phyloP scores from a whole-genome alignment of 1,140 invertebrate genomes.

The Eueides isabella region DNA sequence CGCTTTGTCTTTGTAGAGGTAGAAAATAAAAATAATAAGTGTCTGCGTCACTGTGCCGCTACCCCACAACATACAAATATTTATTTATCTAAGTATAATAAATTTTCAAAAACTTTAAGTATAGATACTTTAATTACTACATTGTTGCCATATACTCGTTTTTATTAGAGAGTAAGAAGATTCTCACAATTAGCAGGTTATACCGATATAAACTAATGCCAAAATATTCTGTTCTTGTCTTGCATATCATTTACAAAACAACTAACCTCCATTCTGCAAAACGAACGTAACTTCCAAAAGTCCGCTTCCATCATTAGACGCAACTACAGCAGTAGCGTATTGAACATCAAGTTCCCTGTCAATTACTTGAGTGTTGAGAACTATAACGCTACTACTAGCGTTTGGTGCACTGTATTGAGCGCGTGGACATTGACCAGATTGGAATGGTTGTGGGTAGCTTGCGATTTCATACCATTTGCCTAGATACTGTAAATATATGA shows the following conservation, averaged over 20 bases:
- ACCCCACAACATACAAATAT: too few species aligned
- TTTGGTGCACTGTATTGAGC: slow-evolving; percentile 43
- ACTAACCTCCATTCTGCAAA: slow-evolving; percentile 50
- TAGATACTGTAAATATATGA: slow-evolving; percentile 50
- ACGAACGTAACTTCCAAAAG: slow-evolving; percentile 53
- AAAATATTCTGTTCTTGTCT: too few species aligned
- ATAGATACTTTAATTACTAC: too few species aligned
- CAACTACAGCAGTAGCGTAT: slow-evolving; percentile 49
- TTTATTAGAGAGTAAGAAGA: too few species aligned
- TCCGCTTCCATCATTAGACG: slow-evolving; percentile 57
- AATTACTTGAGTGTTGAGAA: slow-evolving; percentile 56
- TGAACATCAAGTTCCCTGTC: slow-evolving; percentile 47
- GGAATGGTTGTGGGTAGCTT: slow-evolving; percentile 56
- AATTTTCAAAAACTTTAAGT: too few species aligned
- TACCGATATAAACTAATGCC: too few species aligned
- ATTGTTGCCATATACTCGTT: too few species aligned
- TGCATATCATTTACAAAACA: neutral
- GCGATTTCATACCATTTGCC: slow-evolving; percentile 65
- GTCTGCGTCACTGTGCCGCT: too few species aligned
- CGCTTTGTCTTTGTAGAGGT: too few species aligned
- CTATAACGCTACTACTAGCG: slow-evolving; percentile 28
- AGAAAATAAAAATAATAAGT: too few species aligned
- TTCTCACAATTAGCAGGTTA: too few species aligned
- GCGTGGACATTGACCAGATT: slow-evolving; percentile 60
- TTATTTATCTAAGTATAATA: too few species aligned